Percentiles rank a stretch among this genome's conserved stretches.
phyloP scores from a whole-genome alignment of 2,113 vertebrate species.

The Xyrauchen texanus region DNA sequence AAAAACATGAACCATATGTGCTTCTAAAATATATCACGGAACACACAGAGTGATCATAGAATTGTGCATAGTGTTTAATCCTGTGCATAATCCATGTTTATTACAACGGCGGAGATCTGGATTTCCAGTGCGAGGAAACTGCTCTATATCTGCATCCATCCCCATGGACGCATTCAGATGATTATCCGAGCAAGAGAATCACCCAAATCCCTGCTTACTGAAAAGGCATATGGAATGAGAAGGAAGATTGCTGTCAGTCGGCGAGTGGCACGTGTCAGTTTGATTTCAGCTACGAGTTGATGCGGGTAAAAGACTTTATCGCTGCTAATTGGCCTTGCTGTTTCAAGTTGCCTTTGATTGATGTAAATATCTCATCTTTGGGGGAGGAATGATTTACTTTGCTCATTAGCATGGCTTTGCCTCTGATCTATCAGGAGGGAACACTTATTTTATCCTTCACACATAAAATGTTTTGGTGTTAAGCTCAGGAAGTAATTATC shows the following conservation, averaged over 20 bases:
- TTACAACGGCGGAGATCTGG: background rate
- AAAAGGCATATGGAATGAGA: slow-evolving; percentile 51
- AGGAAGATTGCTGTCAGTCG: slow-evolving; percentile 41
- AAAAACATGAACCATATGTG: background rate
- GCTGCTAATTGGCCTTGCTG: slow-evolving; percentile 52
- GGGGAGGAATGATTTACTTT: slow-evolving; percentile 50
- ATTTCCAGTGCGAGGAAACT: background rate
- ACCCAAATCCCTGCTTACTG: slow-evolving; percentile 54
- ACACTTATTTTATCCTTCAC: slow-evolving; percentile 44
- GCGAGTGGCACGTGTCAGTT: slow-evolving; percentile 51
- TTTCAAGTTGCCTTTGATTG: slow-evolving; percentile 48
- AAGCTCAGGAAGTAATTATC: slow-evolving; percentile 46
- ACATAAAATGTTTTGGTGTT: slow-evolving; percentile 35
- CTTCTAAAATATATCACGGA: background rate
- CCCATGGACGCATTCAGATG: slow-evolving; percentile 15
- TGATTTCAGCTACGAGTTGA: slow-evolving; percentile 44
- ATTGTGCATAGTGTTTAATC: slow-evolving; percentile 32
- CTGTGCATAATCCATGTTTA: slow-evolving; percentile 27
- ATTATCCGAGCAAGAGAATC: slow-evolving; percentile 42
- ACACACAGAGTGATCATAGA: slow-evolving; percentile 15
- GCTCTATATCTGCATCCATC: background rate
- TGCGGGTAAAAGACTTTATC: slow-evolving; percentile 43
- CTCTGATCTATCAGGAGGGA: slow-evolving; percentile 40
- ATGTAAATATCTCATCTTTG: slow-evolving; percentile 56
- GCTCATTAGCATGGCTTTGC: slow-evolving; percentile 46